Base-by-base conservation (phyloP, 2,888 invertebrate species). In the Zygogramma bicolorata region DNA sequence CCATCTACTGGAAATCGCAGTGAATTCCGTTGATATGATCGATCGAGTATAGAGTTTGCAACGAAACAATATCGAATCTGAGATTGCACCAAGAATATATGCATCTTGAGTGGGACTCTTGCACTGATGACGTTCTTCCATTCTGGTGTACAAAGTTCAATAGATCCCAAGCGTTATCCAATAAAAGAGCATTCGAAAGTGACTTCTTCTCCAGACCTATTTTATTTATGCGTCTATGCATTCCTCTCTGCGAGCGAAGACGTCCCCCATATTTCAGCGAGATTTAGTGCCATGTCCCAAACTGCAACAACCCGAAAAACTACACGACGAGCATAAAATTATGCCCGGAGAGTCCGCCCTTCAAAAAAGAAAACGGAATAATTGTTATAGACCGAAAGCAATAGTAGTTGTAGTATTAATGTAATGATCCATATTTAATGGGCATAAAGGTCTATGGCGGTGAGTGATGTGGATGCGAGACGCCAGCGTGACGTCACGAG, bases 401-500 rank as follows among this genome's bases (percentile, higher is more conserved):
- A 70, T 69, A 71, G 72, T 70, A 74, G 69, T 75, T 65, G 74
- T 71, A 66, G 72, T 74, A 75, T 68, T 71, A 74, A 76, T 75
- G 80, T 81, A 83, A 83, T 81, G 83, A 81, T 80, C 79, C 80
- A 80, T 77, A 79, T 77, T 78, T 81, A 81, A 81, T 79, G 81
- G 80, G 75, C 76, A 80, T 79, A 81, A 79, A 80, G 80, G 81
- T 81, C 80, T 81, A 79, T 79, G 78, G 74, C 77, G 71, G 79
- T 83, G 84, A 82, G 80, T 82, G 84, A 83, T 83, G 77, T 83
- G 82, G 81, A 82, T 81, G 80, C 79, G 76, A 83, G 84, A 84
- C 84, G 84, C 83, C 83, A 83, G 79, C 68, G 80, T 83, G 83
- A 83, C 84, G 84, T 84, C 84, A 84, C 81, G 80, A 82, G 82